phyloP scores from a whole-genome alignment of 2,113 vertebrate species.

The Rallus limicola region DNA sequence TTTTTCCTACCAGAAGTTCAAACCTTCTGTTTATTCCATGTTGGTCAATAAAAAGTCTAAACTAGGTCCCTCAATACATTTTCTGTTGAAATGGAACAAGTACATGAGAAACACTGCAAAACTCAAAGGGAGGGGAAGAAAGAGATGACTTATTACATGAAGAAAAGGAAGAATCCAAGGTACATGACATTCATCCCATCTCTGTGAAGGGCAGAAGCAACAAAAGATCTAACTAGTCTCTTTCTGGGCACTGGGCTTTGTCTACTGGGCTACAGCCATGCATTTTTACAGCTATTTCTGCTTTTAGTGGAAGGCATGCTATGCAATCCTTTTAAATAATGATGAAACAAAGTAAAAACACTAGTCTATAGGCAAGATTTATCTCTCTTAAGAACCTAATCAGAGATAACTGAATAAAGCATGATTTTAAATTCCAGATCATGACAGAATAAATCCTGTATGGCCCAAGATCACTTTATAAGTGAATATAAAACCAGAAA shows the following conservation, averaged over 20 bases:
- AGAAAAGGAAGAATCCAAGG: neutral
- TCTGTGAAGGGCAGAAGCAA: neutral
- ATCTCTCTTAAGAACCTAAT: neutral
- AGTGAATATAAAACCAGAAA: neutral
- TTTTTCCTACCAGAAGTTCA: neutral
- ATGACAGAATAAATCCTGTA: neutral
- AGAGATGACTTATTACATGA: neutral
- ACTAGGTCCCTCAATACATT: neutral
- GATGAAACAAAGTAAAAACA: neutral
- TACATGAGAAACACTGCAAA: neutral
- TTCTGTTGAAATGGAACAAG: neutral
- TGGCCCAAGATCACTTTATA: neutral
- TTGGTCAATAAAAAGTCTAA: neutral
- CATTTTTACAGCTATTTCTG: neutral
- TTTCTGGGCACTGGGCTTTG: neutral
- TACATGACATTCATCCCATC: neutral
- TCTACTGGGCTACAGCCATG: neutral
- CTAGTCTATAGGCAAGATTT: neutral
- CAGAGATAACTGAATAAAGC: neutral
- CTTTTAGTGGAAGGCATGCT: neutral
- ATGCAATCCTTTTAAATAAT: neutral
- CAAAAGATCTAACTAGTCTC: neutral
- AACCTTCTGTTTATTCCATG: neutral
- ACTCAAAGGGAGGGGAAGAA: neutral
- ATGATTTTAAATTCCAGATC: neutral